Percentiles rank a stretch among this genome's conserved stretches.
These are phyloP conservation scores for Reinhardtius hippoglossoides DNA, from an alignment of 2,113 vertebrate genomes.

Conservation along the genomic window DNA sequence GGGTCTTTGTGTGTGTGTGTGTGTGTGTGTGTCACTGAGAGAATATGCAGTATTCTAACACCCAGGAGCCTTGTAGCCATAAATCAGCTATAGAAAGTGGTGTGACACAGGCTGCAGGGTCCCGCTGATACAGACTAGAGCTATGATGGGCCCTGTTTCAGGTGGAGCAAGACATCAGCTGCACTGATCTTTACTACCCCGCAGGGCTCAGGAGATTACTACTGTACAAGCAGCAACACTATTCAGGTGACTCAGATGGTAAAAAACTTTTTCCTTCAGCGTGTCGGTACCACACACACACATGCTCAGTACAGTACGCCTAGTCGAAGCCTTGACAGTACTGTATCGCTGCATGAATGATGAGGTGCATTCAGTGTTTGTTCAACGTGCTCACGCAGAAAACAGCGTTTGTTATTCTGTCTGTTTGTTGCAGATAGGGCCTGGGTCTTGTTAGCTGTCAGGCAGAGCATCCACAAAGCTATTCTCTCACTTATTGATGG, in stretches of 20 bases:
- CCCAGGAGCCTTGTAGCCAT: constrained; percentile 58
- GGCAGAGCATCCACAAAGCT: constrained; percentile 75
- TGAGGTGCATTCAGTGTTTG: constrained; percentile 67
- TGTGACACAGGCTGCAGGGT: constrained; percentile 82
- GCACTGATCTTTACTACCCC: constrained; percentile 87
- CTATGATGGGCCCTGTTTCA: constrained; percentile 83
- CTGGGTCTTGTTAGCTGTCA: constrained; percentile 79
- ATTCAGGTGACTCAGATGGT: constrained; percentile 62
- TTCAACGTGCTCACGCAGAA: constrained; percentile 60
- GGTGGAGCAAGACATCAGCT: constrained; percentile 87
- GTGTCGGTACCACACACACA: constrained; percentile 42
- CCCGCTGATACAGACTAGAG: constrained; percentile 63
- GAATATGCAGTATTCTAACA: constrained; percentile 63
- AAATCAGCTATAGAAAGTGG: constrained; percentile 76
- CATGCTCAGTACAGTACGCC: constrained; percentile 41
- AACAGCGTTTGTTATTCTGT: constrained; percentile 73
- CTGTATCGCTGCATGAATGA: constrained; percentile 66
- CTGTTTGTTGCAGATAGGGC: constrained; percentile 77
- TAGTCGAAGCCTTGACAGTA: constrained; percentile 49
- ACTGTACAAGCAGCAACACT: constrained; percentile 76
- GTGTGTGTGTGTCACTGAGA: constrained; percentile 35
- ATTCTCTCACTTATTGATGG: constrained; percentile 80
- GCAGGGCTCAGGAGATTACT: constrained; percentile 86
- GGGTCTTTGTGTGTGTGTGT: constrained; percentile 23
- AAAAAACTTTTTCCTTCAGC: constrained; percentile 43